Conservation (phyloP, 1,140 invertebrate genomes). For the Aphaenogaster rudis region DNA sequence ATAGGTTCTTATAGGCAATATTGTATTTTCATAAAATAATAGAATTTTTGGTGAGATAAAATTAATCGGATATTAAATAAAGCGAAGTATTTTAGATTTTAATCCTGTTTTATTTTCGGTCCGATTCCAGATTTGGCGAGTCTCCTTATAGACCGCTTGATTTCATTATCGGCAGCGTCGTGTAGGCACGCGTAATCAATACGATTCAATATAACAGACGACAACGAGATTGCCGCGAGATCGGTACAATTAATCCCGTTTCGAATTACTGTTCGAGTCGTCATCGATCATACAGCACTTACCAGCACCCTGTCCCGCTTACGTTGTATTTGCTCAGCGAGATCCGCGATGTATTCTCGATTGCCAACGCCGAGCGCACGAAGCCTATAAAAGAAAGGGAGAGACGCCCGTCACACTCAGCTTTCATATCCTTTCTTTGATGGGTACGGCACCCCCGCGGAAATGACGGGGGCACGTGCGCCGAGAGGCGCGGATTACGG, state of each 20-base stretch:
- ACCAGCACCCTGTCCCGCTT: constrained; percentile 79
- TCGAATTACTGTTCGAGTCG: constrained; percentile 54
- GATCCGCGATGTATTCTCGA: constrained; percentile 80
- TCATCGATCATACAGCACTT: constrained; percentile 69
- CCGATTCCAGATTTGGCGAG: neutral
- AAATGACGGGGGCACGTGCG: constrained; percentile 43
- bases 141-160: neutral
- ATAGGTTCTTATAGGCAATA: neutral
- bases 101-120: neutral
- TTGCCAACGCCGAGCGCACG: constrained; percentile 73
- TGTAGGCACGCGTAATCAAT: constrained; percentile 4
- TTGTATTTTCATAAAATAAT: neutral
- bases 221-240: constrained; percentile 4
- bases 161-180: neutral
- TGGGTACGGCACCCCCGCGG: constrained; percentile 2
- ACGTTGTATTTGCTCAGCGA: constrained; percentile 81
- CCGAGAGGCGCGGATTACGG: neutral
- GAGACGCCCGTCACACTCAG: neutral
- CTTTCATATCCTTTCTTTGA: constrained; percentile 52
- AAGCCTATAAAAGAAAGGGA: constrained; percentile 75
- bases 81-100: neutral
- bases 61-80: neutral
- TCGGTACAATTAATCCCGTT: constrained; percentile 38
- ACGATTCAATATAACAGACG: constrained; percentile 41
- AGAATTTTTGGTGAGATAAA: neutral